These are phyloP conservation scores for Zophobas morio DNA, from an alignment of 1,140 invertebrate species.

Conservation along the genomic window DNA sequence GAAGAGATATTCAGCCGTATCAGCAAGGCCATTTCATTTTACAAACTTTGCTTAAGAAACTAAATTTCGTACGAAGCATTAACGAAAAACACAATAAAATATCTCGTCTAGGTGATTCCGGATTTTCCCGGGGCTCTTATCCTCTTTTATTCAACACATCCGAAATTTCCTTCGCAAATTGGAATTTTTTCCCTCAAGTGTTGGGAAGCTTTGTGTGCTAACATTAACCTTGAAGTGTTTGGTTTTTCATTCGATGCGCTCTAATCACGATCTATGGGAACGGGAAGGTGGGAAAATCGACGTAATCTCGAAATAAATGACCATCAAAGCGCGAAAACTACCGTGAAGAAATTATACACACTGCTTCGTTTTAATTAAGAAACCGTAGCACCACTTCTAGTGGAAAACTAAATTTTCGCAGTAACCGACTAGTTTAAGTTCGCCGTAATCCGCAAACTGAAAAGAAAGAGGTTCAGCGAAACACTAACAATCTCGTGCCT, in stretches of 20 bases:
- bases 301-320: not conserved
- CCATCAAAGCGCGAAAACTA: conserved; percentile 1
- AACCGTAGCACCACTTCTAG: not conserved
- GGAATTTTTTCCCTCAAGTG: conserved; percentile 3
- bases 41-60: conserved; percentile 32
- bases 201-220: not conserved
- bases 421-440: conserved; percentile 15
- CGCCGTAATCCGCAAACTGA: conserved; percentile 6
- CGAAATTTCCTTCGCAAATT: conserved; percentile 20
- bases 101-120: conserved; percentile 5
- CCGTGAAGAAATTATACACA: conserved; percentile 4
- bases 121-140: not conserved
- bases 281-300: not conserved
- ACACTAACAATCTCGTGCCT: conserved; percentile 33
- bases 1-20: conserved; percentile 1
- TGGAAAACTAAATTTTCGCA: conserved; percentile 10
- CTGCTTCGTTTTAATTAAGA: not conserved
- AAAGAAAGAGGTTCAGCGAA: conserved; percentile 20
- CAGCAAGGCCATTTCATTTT: conserved; percentile 21
- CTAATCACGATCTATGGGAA: not conserved
- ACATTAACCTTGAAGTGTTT: conserved; percentile 6
- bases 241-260: conserved; percentile 1
- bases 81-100: conserved; percentile 31
- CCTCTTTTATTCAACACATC: not conserved
- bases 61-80: conserved; percentile 22